phyloP scores from a whole-genome alignment of 2,888 invertebrate species.

The Physocephala rufipes region DNA sequence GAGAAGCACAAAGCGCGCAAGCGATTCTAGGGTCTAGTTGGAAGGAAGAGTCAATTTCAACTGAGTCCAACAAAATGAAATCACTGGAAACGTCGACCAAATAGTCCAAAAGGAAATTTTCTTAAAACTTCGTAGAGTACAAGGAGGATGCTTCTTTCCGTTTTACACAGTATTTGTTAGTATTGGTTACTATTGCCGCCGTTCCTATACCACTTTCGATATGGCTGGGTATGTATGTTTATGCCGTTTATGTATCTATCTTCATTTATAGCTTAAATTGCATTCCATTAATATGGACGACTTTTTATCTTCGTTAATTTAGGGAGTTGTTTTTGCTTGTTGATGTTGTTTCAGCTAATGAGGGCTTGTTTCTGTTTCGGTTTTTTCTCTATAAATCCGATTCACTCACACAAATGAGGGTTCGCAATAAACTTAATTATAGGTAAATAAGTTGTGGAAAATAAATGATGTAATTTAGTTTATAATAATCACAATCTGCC shows the following conservation, averaged over 20 bases:
- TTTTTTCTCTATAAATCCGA: not conserved
- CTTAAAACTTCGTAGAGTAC: constrained; percentile 17
- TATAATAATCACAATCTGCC: constrained; percentile 51
- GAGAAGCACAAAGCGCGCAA: constrained; percentile 42
- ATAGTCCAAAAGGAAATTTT: not conserved
- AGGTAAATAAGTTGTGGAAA: constrained; percentile 44
- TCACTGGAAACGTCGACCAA: constrained; percentile 41
- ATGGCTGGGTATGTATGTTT: not conserved
- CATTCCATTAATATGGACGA: constrained; percentile 27
- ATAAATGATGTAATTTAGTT: constrained; percentile 52
- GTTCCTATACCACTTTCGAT: not conserved
- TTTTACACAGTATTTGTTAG: constrained; percentile 14
- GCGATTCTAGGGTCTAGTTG: constrained; percentile 44
- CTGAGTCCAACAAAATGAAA: constrained; percentile 31
- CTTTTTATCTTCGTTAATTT: constrained; percentile 14
- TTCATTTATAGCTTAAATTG: constrained; percentile 22
- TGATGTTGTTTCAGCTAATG: constrained; percentile 30
- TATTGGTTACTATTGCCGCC: constrained; percentile 1
- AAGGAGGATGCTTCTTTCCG: constrained; percentile 29
- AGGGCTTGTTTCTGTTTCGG: constrained; percentile 23
- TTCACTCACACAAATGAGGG: constrained; percentile 33
- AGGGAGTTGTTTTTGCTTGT: constrained; percentile 23
- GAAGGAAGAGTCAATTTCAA: constrained; percentile 37
- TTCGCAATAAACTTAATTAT: constrained; percentile 39
- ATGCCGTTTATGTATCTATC: constrained; percentile 8